phyloP scores from a whole-genome alignment of 2,113 vertebrate genomes.

The Corythornis vintsioides region DNA sequence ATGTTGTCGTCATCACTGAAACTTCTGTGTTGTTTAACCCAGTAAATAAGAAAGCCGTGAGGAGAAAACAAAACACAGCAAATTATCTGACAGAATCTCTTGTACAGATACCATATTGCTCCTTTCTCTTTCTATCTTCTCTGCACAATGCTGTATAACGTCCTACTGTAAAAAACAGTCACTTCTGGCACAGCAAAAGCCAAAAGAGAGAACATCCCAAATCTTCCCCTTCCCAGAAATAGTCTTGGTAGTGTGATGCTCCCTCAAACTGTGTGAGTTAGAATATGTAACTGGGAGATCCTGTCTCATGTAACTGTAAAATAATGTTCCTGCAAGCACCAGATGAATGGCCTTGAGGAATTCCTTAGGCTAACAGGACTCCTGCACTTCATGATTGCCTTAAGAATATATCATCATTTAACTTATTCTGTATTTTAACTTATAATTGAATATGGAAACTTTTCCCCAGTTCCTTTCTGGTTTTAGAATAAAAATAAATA shows the following conservation, averaged over 20 bases:
- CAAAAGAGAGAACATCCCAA: not conserved
- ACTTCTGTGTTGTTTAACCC: not conserved
- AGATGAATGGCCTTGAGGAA: not conserved
- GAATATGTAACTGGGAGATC: not conserved
- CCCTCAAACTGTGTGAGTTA: not conserved
- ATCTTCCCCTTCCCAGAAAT: not conserved
- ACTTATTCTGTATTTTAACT: not conserved
- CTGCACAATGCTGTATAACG: not conserved
- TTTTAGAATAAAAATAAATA: not conserved
- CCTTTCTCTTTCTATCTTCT: not conserved
- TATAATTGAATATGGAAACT: not conserved
- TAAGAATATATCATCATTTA: not conserved
- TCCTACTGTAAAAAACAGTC: not conserved
- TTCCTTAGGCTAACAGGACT: not conserved
- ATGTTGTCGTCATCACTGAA: not conserved
- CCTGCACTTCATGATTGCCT: not conserved
- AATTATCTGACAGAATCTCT: not conserved
- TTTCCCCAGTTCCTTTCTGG: not conserved
- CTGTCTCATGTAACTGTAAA: not conserved
- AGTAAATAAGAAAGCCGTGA: not conserved
- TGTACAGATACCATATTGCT: fast-evolving
- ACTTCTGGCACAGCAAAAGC: not conserved
- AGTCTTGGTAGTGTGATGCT: not conserved
- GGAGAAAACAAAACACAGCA: not conserved
- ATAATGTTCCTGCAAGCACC: not conserved